Conservation (phyloP, 2,888 invertebrate genomes). For the Chouioia cunea region DNA sequence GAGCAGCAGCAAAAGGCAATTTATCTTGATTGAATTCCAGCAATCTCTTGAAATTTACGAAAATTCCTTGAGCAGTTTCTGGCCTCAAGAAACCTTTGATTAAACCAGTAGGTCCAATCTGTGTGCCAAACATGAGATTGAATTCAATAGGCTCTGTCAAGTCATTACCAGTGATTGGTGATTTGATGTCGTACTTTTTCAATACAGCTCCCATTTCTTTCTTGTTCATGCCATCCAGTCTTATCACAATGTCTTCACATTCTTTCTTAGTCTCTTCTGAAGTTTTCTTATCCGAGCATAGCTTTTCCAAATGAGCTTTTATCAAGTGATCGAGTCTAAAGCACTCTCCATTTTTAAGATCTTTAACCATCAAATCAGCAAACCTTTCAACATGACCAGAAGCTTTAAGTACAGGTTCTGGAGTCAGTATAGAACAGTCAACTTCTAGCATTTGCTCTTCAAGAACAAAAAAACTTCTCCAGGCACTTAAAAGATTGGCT, state of each 20-base stretch:
- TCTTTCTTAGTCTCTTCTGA: slow-evolving; percentile 78
- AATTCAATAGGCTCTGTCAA: slow-evolving; percentile 97
- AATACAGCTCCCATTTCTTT: slow-evolving; percentile 90
- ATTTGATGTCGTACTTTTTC: slow-evolving; percentile 90
- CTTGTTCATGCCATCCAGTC: slow-evolving; percentile 92
- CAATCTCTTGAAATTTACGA: slow-evolving; percentile 98
- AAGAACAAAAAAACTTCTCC: slow-evolving; percentile 96
- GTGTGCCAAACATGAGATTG: slow-evolving; percentile 98
- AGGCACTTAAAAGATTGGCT: slow-evolving; percentile 90
- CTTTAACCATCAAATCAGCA: slow-evolving; percentile 99
- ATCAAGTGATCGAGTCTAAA: slow-evolving; percentile 98
- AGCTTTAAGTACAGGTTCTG: slow-evolving; percentile 96
- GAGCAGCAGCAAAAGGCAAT: slow-evolving; percentile 97
- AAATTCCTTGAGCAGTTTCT: slow-evolving; percentile 99
- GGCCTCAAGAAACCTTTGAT: slow-evolving; percentile 96
- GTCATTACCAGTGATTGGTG: slow-evolving; percentile 95
- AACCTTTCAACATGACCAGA: slow-evolving; percentile 99
- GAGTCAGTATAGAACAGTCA: slow-evolving; percentile 97
- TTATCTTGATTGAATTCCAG: slow-evolving; percentile 97
- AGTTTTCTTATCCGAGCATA: slow-evolving; percentile 86
- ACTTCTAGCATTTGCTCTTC: slow-evolving; percentile 99
- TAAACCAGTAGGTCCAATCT: slow-evolving; percentile 96
- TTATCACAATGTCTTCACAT: slow-evolving; percentile 83
- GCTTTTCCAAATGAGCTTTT: slow-evolving; percentile 92
- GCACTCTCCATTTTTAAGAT: slow-evolving; percentile 95